phyloP scores from a whole-genome alignment of 1,140 invertebrate genomes.

The Sesamia nonagrioides region DNA sequence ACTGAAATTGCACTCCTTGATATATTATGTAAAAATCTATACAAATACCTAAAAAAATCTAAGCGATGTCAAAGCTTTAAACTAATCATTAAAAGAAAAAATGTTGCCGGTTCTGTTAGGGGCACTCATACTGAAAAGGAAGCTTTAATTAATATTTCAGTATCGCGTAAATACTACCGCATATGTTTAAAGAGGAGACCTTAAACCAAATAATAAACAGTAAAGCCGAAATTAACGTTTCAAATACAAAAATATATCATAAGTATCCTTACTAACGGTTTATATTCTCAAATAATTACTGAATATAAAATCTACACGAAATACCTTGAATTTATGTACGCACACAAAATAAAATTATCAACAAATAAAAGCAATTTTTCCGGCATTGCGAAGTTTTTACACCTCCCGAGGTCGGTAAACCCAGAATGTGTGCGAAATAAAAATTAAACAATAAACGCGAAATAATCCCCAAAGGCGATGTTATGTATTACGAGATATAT shows the following conservation, averaged over 20 bases:
- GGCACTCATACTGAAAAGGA: too few species aligned
- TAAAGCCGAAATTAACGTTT: too few species aligned
- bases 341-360: constrained; percentile 5
- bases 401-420: constrained; percentile 5
- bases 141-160: too few species aligned
- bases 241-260: too few species aligned
- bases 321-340: neutral
- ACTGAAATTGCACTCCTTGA: neutral
- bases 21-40: neutral
- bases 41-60: too few species aligned
- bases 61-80: too few species aligned
- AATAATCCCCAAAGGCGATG: neutral
- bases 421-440: constrained; percentile 20
- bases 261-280: too few species aligned
- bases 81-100: too few species aligned
- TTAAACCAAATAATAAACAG: too few species aligned
- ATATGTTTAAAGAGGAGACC: too few species aligned
- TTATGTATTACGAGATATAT: constrained; percentile 1
- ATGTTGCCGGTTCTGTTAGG: too few species aligned
- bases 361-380: constrained; percentile 12
- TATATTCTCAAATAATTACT: neutral
- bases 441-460: constrained; percentile 28
- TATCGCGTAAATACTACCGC: too few species aligned
- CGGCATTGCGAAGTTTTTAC: neutral
- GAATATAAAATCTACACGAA: neutral